Evolutionary conservation across 2,113 vertebrate genomes (phyloP).

Genomic region (Ascaphus truei): DNA sequence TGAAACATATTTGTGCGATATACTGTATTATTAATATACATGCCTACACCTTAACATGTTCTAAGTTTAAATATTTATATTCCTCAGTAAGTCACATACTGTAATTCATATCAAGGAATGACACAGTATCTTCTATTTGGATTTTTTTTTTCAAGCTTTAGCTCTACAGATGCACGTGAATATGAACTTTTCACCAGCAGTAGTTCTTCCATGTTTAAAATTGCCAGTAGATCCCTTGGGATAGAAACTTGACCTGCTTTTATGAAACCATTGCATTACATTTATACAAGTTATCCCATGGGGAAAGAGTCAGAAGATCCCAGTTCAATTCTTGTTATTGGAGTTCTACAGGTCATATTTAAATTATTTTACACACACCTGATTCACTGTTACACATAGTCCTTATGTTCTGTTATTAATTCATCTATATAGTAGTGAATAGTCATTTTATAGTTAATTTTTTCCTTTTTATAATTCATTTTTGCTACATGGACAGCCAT

Average conservation of each 20-base stretch:
- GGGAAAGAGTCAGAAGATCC: constrained; percentile 65
- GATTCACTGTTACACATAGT: constrained; percentile 45
- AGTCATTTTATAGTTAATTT: no score
- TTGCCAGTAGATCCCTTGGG: constrained; percentile 62
- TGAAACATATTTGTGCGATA: neutral
- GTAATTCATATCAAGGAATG: neutral
- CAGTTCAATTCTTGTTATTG: constrained; percentile 66
- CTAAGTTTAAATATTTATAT: neutral
- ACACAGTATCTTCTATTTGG: neutral
- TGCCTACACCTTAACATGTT: neutral
- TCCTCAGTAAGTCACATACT: neutral
- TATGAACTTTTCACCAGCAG: constrained; percentile 63
- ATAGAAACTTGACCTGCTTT: constrained; percentile 74
- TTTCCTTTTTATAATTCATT: no score
- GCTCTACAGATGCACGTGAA: constrained; percentile 42
- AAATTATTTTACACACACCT: constrained; percentile 55
- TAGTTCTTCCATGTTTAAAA: constrained; percentile 62
- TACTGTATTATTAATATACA: neutral
- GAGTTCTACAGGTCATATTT: constrained; percentile 59
- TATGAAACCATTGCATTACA: constrained; percentile 77
- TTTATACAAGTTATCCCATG: constrained; percentile 70
- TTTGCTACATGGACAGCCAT: no score
- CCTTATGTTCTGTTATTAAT: neutral
- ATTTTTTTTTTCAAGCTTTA: neutral
- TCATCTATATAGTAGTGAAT: no score